Percentiles rank a stretch among this genome's conserved stretches.
Evolutionary conservation across 1,140 invertebrate species (phyloP).

Genomic region (Amyelois transitella): DNA sequence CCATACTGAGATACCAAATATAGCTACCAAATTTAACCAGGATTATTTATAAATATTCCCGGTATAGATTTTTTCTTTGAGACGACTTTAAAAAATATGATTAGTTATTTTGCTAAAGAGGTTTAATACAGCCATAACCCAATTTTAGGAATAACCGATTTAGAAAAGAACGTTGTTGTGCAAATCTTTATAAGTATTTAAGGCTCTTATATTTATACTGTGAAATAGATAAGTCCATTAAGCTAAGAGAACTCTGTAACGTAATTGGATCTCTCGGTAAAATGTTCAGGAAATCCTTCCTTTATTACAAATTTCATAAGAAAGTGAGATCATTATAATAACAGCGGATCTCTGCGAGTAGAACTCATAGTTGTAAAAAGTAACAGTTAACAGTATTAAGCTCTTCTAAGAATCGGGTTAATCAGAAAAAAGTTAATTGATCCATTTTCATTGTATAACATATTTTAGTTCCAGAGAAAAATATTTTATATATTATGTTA

Average conservation of each 20-base stretch:
- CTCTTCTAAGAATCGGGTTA: background rate
- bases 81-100: too few relatives aligned
- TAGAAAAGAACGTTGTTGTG: background rate
- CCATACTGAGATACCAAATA: too few relatives aligned
- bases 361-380: constrained; percentile 4
- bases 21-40: too few relatives aligned
- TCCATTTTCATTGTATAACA: background rate
- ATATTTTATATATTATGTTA: too few relatives aligned
- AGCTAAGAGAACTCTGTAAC: background rate
- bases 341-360: background rate
- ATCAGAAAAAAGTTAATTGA: background rate
- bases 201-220: background rate
- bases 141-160: too few relatives aligned
- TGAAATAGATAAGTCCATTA: background rate
- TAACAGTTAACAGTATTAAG: constrained; percentile 7
- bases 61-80: too few relatives aligned
- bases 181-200: background rate
- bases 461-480: background rate
- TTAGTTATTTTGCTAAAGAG: too few relatives aligned
- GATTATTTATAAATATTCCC: too few relatives aligned
- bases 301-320: background rate
- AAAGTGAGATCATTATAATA: constrained; percentile 8
- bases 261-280: background rate
- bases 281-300: background rate
- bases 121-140: too few relatives aligned